Evolutionary conservation across 2,888 invertebrate genomes (phyloP).

Genomic region (Cynaeus angustus): DNA sequence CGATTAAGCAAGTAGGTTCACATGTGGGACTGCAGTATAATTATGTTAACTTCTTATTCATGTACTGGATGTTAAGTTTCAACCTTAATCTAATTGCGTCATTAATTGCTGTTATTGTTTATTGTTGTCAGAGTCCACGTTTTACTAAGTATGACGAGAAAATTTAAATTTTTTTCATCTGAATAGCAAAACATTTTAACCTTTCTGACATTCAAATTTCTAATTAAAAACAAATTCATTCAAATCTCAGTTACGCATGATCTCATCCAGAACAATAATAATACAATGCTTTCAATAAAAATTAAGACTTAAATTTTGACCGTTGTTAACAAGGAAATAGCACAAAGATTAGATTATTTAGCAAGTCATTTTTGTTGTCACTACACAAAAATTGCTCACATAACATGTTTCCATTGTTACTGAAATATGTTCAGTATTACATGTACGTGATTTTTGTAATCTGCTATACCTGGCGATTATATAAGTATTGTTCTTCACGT

Average conservation of each 20-base stretch:
- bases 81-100: slow-evolving; percentile 24
- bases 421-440: background rate
- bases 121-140: background rate
- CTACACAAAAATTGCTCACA: slow-evolving; percentile 9
- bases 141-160: background rate
- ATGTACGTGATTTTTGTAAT: background rate
- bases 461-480: background rate
- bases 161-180: background rate
- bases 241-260: no score
- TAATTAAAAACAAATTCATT: slow-evolving; percentile 5
- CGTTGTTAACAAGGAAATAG: background rate
- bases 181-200: slow-evolving; percentile 7
- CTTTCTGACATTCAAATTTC: slow-evolving; percentile 21
- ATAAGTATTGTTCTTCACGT: background rate
- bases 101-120: slow-evolving; percentile 21
- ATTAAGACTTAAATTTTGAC: background rate
- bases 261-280: background rate
- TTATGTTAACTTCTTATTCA: slow-evolving; percentile 1
- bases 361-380: slow-evolving; percentile 24
- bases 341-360: slow-evolving; percentile 11
- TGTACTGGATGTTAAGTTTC: slow-evolving; percentile 19
- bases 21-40: slow-evolving; percentile 30
- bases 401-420: slow-evolving; percentile 4
- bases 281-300: background rate
- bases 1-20: slow-evolving; percentile 31